Evolutionary conservation across 2,113 vertebrate genomes (phyloP).

Genomic region (Eulacestoma nigropectus): DNA sequence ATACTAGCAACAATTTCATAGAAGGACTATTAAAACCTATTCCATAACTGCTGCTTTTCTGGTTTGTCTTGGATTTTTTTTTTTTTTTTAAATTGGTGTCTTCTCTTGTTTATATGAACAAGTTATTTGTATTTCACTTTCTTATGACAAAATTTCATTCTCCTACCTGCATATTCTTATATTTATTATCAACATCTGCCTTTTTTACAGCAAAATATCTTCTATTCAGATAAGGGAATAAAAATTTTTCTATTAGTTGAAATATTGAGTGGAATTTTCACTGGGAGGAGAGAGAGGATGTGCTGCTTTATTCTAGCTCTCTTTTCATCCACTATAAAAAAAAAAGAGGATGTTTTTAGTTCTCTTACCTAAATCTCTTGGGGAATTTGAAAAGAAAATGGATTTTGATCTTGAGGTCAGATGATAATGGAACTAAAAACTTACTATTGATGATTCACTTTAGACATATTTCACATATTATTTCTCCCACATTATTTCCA

Average conservation of each 20-base stretch:
- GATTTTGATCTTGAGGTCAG: neutral
- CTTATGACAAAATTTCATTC: neutral
- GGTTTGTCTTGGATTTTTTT: neutral
- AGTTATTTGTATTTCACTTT: neutral
- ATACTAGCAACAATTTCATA: neutral
- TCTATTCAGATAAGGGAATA: neutral
- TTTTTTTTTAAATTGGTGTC: accelerated
- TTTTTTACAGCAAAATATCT: neutral
- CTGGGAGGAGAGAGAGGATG: accelerated
- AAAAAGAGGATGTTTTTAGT: neutral
- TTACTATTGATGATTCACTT: neutral
- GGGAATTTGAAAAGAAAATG: neutral
- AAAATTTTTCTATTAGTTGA: neutral
- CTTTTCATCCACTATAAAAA: neutral
- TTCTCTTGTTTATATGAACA: neutral
- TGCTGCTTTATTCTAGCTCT: neutral
- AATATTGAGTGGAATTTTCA: neutral
- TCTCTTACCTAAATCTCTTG: neutral
- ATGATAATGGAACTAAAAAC: neutral
- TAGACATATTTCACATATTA: neutral
- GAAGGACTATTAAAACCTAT: neutral
- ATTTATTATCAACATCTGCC: neutral
- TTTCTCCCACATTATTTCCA: neutral
- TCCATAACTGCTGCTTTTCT: neutral
- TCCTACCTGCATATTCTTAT: neutral